phyloP scores from a whole-genome alignment of 1,140 invertebrate species.

The Lordiphosa stackelbergi region DNA sequence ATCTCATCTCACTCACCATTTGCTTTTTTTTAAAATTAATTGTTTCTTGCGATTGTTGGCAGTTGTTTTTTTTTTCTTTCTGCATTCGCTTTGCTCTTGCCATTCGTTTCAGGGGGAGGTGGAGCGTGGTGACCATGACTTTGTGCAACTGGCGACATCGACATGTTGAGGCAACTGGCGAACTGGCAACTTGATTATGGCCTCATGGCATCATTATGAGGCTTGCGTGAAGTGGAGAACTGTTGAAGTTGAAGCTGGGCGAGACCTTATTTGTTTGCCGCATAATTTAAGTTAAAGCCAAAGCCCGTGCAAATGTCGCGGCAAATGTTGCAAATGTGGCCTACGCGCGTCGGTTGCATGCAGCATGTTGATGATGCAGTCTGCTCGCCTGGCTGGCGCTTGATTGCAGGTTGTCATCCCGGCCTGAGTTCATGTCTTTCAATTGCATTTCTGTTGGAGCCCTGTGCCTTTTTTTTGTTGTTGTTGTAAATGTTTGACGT shows the following conservation, averaged over 20 bases:
- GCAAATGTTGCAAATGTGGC: conserved; percentile 32
- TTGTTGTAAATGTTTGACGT: conserved; percentile 18
- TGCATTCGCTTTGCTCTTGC: conserved; percentile 13
- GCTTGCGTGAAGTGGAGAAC: conserved; percentile 4
- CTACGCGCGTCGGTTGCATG: conserved; percentile 35
- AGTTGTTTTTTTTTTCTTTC: conserved; percentile 7
- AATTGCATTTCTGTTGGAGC: conserved; percentile 30
- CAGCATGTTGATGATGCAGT: conserved; percentile 17
- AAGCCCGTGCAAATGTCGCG: conserved; percentile 42
- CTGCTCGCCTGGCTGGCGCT: conserved; percentile 21
- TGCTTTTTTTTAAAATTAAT: conserved; percentile 20
- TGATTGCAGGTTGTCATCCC: conserved; percentile 51
- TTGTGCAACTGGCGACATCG: conserved; percentile 42
- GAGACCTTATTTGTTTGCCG: conserved; percentile 46
- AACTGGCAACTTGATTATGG: conserved; percentile 48
- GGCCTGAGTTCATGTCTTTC: conserved; percentile 22
- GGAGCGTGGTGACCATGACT: conserved; percentile 30
- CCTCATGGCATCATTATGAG: conserved; percentile 40
- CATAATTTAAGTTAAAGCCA: conserved; percentile 51
- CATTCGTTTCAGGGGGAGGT: conserved; percentile 4
- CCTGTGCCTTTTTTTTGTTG: conserved; percentile 22
- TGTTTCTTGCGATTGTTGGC: conserved; percentile 34
- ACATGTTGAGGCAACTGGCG: conserved; percentile 13
- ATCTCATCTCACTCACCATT: conserved; percentile 2
- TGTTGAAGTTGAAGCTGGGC: not conserved